A percentile compares a stretch with the other conserved stretches of the same genome.
Evolutionary conservation across 2,888 invertebrate species (phyloP).

Genomic region (Nycteola revayana): DNA sequence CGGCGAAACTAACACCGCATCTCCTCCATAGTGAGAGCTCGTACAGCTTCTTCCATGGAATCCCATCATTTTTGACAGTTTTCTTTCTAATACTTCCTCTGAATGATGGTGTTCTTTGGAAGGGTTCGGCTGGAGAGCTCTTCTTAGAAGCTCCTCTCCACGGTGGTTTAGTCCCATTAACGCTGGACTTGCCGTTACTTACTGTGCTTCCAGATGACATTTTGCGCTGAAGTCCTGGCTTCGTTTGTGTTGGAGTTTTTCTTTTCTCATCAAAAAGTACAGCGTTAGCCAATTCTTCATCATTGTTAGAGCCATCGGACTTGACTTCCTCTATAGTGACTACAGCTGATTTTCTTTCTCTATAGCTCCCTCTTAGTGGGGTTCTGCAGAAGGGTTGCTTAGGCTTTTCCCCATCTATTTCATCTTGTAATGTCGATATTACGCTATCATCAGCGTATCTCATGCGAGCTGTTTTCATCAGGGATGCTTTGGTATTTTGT

Average conservation of each 20-base stretch:
- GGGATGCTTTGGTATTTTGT: constrained; percentile 82
- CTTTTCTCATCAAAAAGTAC: constrained; percentile 67
- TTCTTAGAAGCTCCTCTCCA: constrained; percentile 71
- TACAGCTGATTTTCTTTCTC: constrained; percentile 69
- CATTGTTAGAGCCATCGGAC: constrained; percentile 63
- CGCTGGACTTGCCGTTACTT: constrained; percentile 49
- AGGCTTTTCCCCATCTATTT: constrained; percentile 69
- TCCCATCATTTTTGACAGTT: constrained; percentile 59
- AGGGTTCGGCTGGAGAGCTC: constrained; percentile 54
- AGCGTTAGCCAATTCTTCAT: constrained; percentile 61
- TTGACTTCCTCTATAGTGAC: constrained; percentile 78
- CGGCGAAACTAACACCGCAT: constrained; percentile 72
- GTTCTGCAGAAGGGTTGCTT: constrained; percentile 63
- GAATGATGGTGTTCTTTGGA: constrained; percentile 63
- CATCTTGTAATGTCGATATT: constrained; percentile 57
- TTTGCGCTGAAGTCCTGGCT: constrained; percentile 55
- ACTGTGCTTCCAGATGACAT: constrained; percentile 50
- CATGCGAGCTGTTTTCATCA: constrained; percentile 83
- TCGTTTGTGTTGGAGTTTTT: constrained; percentile 48
- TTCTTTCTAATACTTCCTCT: constrained; percentile 72
- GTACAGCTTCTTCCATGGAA: constrained; percentile 80
- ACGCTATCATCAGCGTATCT: constrained; percentile 77
- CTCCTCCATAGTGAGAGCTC: constrained; percentile 81
- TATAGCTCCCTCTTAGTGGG: constrained; percentile 64
- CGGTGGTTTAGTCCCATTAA: constrained; percentile 66